Evolutionary conservation across 2,797 vertebrate species (phyloP), one percentile per base, ranked within the genome.

Genomic region (Sparidentex hasta): DNA sequence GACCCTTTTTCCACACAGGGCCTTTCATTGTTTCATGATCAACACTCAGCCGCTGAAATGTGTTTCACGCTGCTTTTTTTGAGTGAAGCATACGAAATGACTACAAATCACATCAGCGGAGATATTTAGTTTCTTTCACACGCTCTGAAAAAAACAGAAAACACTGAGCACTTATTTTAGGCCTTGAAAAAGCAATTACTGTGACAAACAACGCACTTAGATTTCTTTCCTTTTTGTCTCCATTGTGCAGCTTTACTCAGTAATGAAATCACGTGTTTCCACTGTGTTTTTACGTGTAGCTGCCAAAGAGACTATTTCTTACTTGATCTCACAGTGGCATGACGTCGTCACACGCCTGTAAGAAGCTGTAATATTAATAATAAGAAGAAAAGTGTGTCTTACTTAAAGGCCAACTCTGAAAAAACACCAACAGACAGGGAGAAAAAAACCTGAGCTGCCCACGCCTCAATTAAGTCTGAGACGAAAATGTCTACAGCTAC

Each of bases 401-500:
- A 43, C 14, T 46, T 46, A 38, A 52, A 65, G 72, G 46, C 29
- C 46, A 46, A 56, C 2, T 70, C 50, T 77, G 56, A 73, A 73
- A 56, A 71, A 71, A 57, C 23, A 25, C 44, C 18, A 73, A 55
- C 43, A 67, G 71, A 72, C 67, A 62, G 56, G 48, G 11, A 3
- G 57, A 58, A 62, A 77, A 77, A 69, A 63, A 64, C 0, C 8
- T 25, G 27, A 80, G 21, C 84, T 82, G 80, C 90, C 90, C 71
- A 93, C 89, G 86, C 87, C 71, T 84, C 85, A 90, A 90, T 93
- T 91, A 93, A 87, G 86, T 82, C 86, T 78, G 86, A 86, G 86
- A 85, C 50, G 59, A 86, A 87, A 87, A 90, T 48, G 82, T 89
- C 78, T 89, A 33, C 76, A 82, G 82, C 33, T 8, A 73, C 76